These are phyloP conservation scores for Cecropterus lyciades DNA, from an alignment of 1,140 invertebrate genomes.

Conservation along the genomic window DNA sequence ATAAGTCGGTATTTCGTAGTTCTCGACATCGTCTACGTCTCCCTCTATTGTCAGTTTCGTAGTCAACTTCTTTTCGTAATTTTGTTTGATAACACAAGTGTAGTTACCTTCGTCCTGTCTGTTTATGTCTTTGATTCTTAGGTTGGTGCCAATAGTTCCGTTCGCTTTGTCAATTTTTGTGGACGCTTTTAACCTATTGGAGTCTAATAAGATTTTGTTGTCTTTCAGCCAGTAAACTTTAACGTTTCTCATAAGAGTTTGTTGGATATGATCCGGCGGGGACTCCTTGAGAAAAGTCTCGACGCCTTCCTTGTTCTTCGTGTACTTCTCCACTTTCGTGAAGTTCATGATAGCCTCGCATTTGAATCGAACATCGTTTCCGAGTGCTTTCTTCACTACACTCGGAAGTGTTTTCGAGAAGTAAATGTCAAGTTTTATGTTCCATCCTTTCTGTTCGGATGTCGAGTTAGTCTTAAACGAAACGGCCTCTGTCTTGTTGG, in stretches of 20 bases:
- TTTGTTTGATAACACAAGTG: conserved; percentile 76
- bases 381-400: conserved; percentile 51
- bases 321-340: conserved; percentile 72
- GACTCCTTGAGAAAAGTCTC: conserved; percentile 66
- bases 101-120: conserved; percentile 69
- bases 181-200: conserved; percentile 51
- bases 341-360: conserved; percentile 77
- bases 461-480: conserved; percentile 63
- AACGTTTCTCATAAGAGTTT: conserved; percentile 71
- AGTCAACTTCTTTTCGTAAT: conserved; percentile 71
- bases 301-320: conserved; percentile 70
- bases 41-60: conserved; percentile 63
- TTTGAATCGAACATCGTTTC: conserved; percentile 63
- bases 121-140: conserved; percentile 64
- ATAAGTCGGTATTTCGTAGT: conserved; percentile 59
- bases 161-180: conserved; percentile 70
- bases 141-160: conserved; percentile 66
- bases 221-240: conserved; percentile 79
- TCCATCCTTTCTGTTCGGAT: conserved; percentile 74
- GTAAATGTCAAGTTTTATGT: conserved; percentile 76
- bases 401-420: conserved; percentile 70
- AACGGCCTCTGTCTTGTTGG: conserved; percentile 58
- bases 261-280: conserved; percentile 69
- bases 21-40: conserved; percentile 46
- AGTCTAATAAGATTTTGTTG: conserved; percentile 55